Evolutionary conservation across 2,888 invertebrate species (phyloP), one percentile per base, ranked within the genome.

Genomic region (Arge pagana): DNA sequence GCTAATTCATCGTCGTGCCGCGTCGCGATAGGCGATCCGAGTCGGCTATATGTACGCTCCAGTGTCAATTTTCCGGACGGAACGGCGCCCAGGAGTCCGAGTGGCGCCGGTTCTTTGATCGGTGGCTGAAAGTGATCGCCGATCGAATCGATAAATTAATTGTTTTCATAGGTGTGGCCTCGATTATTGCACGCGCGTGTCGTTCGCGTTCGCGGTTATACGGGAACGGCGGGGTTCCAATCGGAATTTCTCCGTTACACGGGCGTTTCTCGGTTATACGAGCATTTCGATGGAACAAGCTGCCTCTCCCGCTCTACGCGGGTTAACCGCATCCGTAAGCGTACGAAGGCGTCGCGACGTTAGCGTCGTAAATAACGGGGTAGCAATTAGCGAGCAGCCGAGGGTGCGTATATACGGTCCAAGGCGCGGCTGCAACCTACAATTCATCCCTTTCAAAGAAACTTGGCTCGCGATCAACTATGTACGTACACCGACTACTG

Each of bases 381-480:
- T 56, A 58, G 61, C 66, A 66, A 66, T 66, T 66, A 66, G 65
- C 63, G n/a, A 58, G 60, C 55, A 33, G 37, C 19, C 24, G 35
- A 37, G 50, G 61, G 52, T 48, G 56, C 54, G 57, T 50, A 53
- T 35, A 50, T n/a, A n/a, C n/a, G 26, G n/a, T 28, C 48, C 33
- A 52, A 62, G 62, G 59, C 56, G 59, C 52, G 59, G 50, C 39
- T 48, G 51, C 56, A 33, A 35, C 49, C 50, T 26, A 52, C 51
- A 16, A 40, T 45, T 36, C 36, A 51, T 50, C 55, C 56, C 56
- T 42, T 42, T 42, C 42, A 15, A 42, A 42, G 28, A 7, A 4
- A 26, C 26, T 19, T 10, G 19, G 4, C 21, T 6, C 15, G 6
- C 15, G 18, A 18, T 19, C 31, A 2, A 18, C 19, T 30, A 8